Evolutionary conservation across 1,140 invertebrate genomes (phyloP), one percentile per base, ranked within the genome.

Genomic region (Oncopeltus fasciatus): DNA sequence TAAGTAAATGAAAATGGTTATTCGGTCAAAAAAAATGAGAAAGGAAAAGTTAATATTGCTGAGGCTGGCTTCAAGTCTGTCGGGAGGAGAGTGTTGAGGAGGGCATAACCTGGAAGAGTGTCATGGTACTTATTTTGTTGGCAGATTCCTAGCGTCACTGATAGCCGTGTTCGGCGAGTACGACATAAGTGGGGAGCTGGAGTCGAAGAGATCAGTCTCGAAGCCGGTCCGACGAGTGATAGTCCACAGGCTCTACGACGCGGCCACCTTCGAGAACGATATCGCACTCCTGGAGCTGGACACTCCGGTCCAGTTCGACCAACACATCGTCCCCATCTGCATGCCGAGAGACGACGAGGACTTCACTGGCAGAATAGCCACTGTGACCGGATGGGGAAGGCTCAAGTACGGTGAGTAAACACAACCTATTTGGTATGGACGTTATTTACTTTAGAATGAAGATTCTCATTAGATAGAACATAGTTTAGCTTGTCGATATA

Each of bases 291-390:
- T 93, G 43, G 89, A 93, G 71, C 70, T 95, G 63, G 91, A 94
- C 64, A 80, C 83, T 20, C 83, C 89, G 0, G 78, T 95, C n/a
- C 80, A 83, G 63, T 91, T 88, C 69, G 87, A 92, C 69, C 79
- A 83, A 2, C 89, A 93, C 71, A 91, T 95, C 63, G 88, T 95
- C 12, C 92, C 92, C 1, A 93, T 95, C 71, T 95, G 92, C 72
- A 84, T 95, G 80, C 92, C 92, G 3, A 75, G 83, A 1, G 87
- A 90, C 62, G 75, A 79, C n/a, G 81, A 83, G 8, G 87, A 90
- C 70, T 91, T 88, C 70, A 88, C 86, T 0, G 87, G 88, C 2
- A 78, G 84, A 67, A 83, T 89, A 77, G 90, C 88, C 0, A 88
- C 85, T 0, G 89, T 92, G 2, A 90, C 88, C 0, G 90, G 90